phyloP scores from a whole-genome alignment of 1,140 invertebrate genomes.

The Andricus grossulariae region DNA sequence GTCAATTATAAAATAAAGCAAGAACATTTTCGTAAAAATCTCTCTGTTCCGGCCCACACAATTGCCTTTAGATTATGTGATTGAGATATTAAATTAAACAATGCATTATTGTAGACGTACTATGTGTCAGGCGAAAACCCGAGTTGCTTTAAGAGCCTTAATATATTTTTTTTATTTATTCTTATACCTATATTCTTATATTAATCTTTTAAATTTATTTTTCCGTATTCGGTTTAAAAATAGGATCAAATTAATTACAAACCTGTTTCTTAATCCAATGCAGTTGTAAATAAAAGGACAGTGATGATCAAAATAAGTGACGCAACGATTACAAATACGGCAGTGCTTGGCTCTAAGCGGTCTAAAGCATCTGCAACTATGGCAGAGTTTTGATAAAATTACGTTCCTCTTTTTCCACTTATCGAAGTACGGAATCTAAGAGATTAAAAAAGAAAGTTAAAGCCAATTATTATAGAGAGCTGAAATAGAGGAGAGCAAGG shows the following conservation, averaged over 20 bases:
- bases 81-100: too few species aligned
- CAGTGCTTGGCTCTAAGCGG: constrained; percentile 94
- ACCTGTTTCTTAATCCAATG: constrained; percentile 88
- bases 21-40: too few species aligned
- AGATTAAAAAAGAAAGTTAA: constrained; percentile 36
- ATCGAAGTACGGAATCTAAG: constrained; percentile 88
- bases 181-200: not conserved
- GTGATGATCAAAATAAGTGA: constrained; percentile 95
- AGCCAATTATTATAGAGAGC: not conserved
- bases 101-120: too few species aligned
- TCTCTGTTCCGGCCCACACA: too few species aligned
- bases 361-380: constrained; percentile 91
- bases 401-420: constrained; percentile 92
- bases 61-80: too few species aligned
- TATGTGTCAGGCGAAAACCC: too few species aligned
- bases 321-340: constrained; percentile 92
- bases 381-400: constrained; percentile 90
- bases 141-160: too few species aligned
- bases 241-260: constrained; percentile 26
- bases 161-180: too few species aligned
- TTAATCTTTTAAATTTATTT: not conserved
- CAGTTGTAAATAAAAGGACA: constrained; percentile 97
- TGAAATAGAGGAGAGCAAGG: too few species aligned
- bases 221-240: not conserved
- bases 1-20: too few species aligned